Conservation (phyloP, 2,113 vertebrate genomes). For the Porphyrio hochstetteri region DNA sequence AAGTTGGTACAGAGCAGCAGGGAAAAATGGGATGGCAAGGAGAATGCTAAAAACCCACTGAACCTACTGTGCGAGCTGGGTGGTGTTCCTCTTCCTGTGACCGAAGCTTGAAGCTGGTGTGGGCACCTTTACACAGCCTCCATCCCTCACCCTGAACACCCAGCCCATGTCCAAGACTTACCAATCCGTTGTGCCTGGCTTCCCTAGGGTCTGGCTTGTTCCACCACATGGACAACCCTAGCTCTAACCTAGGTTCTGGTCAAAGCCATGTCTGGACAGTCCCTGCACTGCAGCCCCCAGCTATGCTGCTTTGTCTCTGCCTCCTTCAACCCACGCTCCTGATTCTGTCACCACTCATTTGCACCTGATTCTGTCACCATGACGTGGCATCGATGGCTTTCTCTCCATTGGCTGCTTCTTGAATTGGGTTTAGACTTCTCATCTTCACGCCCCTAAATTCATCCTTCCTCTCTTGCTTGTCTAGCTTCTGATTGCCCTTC, state of each 20-base stretch:
- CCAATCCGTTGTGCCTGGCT: not conserved
- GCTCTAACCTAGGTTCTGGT: not conserved
- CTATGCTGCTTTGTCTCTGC: not conserved
- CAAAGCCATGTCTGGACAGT: not conserved
- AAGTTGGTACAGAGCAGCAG: not conserved
- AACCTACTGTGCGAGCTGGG: accelerated
- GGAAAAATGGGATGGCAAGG: not conserved
- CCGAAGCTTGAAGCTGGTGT: not conserved
- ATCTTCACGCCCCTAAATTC: not conserved
- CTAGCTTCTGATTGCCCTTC: not conserved
- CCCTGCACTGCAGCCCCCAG: not conserved
- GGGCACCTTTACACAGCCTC: not conserved
- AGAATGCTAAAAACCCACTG: not conserved
- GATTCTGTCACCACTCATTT: not conserved
- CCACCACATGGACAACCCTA: not conserved
- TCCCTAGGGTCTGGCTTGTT: not conserved
- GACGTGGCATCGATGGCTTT: not conserved
- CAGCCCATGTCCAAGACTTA: not conserved
- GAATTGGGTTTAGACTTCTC: not conserved
- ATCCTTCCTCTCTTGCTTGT: not conserved
- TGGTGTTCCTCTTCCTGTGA: accelerated
- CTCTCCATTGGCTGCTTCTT: not conserved
- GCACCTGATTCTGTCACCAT: not conserved
- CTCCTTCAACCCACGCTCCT: not conserved
- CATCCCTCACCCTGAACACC: not conserved